Conservation (phyloP, 1,140 invertebrate genomes). For the Charaxes varanes region DNA sequence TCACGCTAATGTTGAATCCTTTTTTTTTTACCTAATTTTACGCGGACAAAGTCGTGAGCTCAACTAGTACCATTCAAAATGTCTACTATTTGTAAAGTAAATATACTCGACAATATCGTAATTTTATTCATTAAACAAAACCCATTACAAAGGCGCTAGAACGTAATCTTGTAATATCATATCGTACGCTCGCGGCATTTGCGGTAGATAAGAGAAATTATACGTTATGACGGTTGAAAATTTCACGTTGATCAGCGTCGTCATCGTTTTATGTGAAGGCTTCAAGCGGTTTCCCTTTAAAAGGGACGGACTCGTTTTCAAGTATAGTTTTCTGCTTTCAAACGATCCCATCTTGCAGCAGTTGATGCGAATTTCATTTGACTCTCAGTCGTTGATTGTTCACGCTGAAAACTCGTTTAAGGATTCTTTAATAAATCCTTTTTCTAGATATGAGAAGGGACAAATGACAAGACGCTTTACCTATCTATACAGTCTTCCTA, state of each 20-base stretch:
- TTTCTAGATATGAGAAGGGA: too few relatives aligned
- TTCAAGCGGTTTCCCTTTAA: conserved; percentile 6
- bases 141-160: too few relatives aligned
- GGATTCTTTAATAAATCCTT: too few relatives aligned
- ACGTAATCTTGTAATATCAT: too few relatives aligned
- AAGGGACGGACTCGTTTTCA: conserved; percentile 1
- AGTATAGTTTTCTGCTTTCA: conserved; percentile 6
- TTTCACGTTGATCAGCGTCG: conserved; percentile 7
- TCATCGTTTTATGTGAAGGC: conserved; percentile 22
- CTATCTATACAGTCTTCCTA: too few relatives aligned
- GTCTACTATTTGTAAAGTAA: too few relatives aligned
- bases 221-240: conserved; percentile 17
- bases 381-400: neutral
- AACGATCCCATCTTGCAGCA: neutral
- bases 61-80: too few relatives aligned
- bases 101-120: too few relatives aligned
- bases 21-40: too few relatives aligned
- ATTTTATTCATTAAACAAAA: too few relatives aligned
- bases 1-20: too few relatives aligned
- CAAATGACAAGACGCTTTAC: conserved; percentile 1
- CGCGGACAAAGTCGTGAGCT: too few relatives aligned
- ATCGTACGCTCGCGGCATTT: conserved; percentile 9
- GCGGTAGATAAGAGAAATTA: conserved; percentile 19
- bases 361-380: conserved; percentile 4
- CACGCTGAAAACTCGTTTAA: conserved; percentile 1